Evolutionary conservation across 2,888 invertebrate genomes (phyloP), one percentile per base, ranked within the genome.

Genomic region (Apotomis capreana): DNA sequence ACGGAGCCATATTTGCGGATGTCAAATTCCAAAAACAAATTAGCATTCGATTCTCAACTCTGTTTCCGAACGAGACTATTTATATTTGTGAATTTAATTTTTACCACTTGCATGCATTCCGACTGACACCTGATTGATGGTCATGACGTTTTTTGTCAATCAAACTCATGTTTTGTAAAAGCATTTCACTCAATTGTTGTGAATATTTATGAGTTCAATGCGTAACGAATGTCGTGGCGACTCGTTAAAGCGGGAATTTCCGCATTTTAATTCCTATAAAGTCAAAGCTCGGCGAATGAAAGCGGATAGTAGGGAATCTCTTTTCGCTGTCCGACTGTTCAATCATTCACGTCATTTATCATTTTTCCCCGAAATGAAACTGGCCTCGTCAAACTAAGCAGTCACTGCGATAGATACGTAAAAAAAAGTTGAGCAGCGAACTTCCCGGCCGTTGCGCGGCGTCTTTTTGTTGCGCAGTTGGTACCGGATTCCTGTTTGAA

Each of bases 301-400:
- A 87, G 81, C 83, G 83, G 79, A 85, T 84, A 83, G 82, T 82
- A 80, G 80, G 75, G 82, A 86, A 87, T 84, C 84, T 89, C 89
- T 88, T 89, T 89, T 84, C 81, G 81, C 80, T 84, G 86, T 88
- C 87, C 85, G 83, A 81, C 86, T 85, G 87, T 85, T 92, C 92
- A 91, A 92, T 92, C 91, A 91, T 90, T 89, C 89, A 87, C 83
- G 88, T 89, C 90, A 89, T 90, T 91, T 89, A 89, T 90, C 88
- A 89, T 90, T 89, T 89, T 85, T 82, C 81, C 79, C 81, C 83
- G 83, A 88, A 88, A 87, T 89, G 88, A 89, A 89, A 87, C 87
- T 87, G 85, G 86, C 82, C 85, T 81, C 87, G 81, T 85, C 89
- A 86, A 90, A 89, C 91, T 90, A 92, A 89, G 84, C 87, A 83